A percentile compares a stretch with the other conserved stretches of the same genome.
These are phyloP conservation scores for Polymixis lichenea DNA, from an alignment of 2,888 invertebrate genomes.

Conservation along the genomic window DNA sequence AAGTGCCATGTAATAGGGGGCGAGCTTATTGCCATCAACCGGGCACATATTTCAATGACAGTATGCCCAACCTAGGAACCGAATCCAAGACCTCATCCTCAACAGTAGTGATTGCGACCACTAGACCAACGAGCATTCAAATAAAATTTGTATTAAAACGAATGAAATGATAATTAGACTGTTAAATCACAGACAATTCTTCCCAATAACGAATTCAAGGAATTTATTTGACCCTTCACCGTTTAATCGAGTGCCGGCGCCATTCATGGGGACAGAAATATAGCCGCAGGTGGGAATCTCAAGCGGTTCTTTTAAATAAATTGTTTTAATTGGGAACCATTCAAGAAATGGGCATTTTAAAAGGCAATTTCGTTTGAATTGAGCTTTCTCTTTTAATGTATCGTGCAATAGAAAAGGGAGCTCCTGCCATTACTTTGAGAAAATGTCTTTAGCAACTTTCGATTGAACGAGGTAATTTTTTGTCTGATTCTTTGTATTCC, in stretches of 20 bases:
- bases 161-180: slow-evolving; percentile 59
- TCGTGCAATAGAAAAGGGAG: slow-evolving; percentile 1
- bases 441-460: background rate
- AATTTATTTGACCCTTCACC: slow-evolving; percentile 65
- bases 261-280: slow-evolving; percentile 54
- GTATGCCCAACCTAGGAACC: too few species aligned
- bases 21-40: too few species aligned
- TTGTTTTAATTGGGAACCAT: slow-evolving; percentile 62
- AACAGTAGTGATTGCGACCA: too few species aligned
- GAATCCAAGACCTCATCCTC: too few species aligned
- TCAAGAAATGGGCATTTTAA: slow-evolving; percentile 49
- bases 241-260: slow-evolving; percentile 57
- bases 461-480: background rate
- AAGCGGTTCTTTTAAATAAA: slow-evolving; percentile 54
- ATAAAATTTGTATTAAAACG: slow-evolving; percentile 25
- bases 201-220: slow-evolving; percentile 62
- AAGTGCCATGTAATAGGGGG: too few species aligned
- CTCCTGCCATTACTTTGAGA: background rate
- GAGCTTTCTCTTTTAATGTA: slow-evolving; percentile 35
- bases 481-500: too few species aligned
- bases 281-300: slow-evolving; percentile 53
- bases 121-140: too few species aligned
- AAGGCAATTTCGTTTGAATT: slow-evolving; percentile 47
- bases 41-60: too few species aligned
- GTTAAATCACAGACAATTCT: slow-evolving; percentile 56